Evolutionary conservation across 1,140 invertebrate genomes (phyloP), one percentile per base, ranked within the genome.

Genomic region (Lepidurus arcticus): DNA sequence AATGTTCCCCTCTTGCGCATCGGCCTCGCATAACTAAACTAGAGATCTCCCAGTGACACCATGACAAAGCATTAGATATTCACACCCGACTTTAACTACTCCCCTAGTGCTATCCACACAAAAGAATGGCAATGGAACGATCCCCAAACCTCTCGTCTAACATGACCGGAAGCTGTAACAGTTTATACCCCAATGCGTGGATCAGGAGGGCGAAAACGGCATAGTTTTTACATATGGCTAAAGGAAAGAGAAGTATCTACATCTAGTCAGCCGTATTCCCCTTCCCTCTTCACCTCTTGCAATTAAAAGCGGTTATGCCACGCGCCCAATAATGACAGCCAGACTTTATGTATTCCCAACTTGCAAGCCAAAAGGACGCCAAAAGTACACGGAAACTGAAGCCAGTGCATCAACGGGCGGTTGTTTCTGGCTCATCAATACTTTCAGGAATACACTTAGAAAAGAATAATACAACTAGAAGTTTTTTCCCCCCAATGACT

Each of bases 331-430:
- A 34, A 34, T 34, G 34, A 34, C 34, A 34, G 34, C n/a, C 53
- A 65, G 13, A 21, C n/a, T 65, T 65, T 7, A 65, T 65, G 13
- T 21, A 65, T 7, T 65, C 1, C 8, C 1, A 13, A n/a, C 53
- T 65, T 47, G 16, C 45, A 11, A 7, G 6, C 53, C 53, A n/a
- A 7, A 1, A 65, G 53, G 16, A 13, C 21, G 53, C 16, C 16
- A 65, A n/a, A 65, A 65, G 7, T n/a, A 21, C 21, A n/a, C 16
- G 45, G 21, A 65, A 65, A 13, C 16, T 21, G 53, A n/a, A 21
- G 53, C 53, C 21, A 65, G 53, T 65, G 53, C 53, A 21, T 65
- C 53, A 65, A 65, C 16, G 53, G 53, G 53, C 53, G 53, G 53
- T 65, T 65, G 4, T 13, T 13, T 65, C 53, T 13, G 16, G 10